A percentile compares a stretch with the other conserved stretches of the same genome.
Evolutionary conservation across 2,113 vertebrate genomes (phyloP).

Genomic region (Isichthys henryi): DNA sequence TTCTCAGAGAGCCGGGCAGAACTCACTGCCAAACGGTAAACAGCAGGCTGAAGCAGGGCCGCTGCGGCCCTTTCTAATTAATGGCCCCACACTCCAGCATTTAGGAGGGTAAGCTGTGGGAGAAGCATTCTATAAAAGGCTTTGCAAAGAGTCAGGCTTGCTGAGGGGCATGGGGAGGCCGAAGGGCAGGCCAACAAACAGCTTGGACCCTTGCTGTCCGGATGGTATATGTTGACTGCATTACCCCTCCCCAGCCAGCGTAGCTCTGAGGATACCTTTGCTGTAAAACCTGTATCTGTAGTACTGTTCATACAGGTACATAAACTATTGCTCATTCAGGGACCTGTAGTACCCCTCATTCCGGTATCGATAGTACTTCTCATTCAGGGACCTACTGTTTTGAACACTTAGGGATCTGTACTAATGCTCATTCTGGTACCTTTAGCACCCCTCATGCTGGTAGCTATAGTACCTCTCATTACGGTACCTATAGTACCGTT

Average conservation of each 20-base stretch:
- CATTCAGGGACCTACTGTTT: neutral
- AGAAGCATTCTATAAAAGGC: neutral
- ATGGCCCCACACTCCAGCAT: neutral
- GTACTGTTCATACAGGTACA: neutral
- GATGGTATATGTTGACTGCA: neutral
- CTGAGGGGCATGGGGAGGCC: neutral
- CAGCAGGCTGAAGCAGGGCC: neutral
- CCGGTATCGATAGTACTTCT: neutral
- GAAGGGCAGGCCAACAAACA: neutral
- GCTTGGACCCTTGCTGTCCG: neutral
- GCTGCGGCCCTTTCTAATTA: neutral
- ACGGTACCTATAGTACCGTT: neutral
- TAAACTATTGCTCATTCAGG: neutral
- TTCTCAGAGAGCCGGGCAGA: neutral
- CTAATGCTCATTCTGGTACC: neutral
- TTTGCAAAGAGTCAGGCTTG: neutral
- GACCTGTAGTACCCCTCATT: neutral
- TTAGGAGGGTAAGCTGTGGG: neutral
- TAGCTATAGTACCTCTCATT: neutral
- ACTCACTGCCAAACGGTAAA: neutral
- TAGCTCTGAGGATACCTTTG: neutral
- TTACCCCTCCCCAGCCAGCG: neutral
- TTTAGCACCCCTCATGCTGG: neutral
- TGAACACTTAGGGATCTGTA: neutral
- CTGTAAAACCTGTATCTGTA: neutral